Conservation (phyloP, 2,797 vertebrate species). For the Halcyon chelicuti region DNA sequence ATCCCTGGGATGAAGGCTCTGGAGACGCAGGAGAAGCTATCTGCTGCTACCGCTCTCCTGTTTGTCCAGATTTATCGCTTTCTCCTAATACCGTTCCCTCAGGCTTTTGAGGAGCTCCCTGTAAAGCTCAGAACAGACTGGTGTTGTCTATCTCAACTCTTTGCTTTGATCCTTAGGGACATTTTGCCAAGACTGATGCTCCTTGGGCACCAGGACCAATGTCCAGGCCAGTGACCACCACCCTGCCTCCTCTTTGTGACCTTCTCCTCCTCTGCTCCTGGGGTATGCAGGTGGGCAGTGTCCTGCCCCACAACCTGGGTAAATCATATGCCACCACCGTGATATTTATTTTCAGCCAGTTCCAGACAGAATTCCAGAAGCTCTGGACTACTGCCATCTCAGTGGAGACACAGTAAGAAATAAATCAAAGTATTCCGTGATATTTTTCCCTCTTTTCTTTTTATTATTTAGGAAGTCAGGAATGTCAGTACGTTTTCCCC, state of each 20-base stretch:
- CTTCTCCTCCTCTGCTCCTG: background rate
- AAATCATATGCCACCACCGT: accelerated
- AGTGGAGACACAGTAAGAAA: background rate
- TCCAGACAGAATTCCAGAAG: background rate
- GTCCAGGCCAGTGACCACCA: background rate
- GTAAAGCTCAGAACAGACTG: background rate
- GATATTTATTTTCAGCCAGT: background rate
- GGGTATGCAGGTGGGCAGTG: background rate
- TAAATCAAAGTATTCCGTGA: background rate
- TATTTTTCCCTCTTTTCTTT: background rate
- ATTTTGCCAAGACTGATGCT: background rate
- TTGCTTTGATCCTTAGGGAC: background rate
- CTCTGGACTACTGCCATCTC: background rate
- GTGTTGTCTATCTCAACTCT: background rate
- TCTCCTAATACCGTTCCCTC: background rate
- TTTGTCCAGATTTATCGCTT: background rate
- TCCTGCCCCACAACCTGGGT: background rate
- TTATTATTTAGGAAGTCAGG: background rate
- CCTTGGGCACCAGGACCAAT: background rate
- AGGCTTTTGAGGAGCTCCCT: background rate
- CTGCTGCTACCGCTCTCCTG: background rate
- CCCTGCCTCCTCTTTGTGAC: background rate
- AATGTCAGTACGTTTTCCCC: background rate
- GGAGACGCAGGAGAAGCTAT: background rate
- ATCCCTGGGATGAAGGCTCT: background rate